Conservation (phyloP, 2,113 vertebrate genomes). For the Coptodon bakossiorum region DNA sequence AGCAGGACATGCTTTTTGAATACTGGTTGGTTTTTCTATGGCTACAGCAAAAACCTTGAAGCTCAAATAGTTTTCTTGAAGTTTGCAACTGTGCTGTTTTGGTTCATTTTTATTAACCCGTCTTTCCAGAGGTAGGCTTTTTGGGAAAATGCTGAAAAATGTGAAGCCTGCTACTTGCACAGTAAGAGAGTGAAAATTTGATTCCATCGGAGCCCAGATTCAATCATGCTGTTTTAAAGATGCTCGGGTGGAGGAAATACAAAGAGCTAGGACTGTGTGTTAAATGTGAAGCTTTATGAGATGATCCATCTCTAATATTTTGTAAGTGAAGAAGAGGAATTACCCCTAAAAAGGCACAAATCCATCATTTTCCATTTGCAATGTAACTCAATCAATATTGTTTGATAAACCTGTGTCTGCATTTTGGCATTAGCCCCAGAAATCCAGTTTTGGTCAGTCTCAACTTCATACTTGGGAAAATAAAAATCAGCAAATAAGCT, state of each 20-base stretch:
- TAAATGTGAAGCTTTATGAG: background rate
- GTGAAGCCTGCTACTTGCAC: background rate
- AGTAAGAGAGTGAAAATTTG: rapidly evolving
- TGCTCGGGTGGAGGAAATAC: background rate
- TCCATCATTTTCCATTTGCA: background rate
- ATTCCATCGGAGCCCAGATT: background rate
- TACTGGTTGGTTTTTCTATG: background rate
- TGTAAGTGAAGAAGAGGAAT: background rate
- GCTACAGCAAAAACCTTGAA: background rate
- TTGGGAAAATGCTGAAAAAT: background rate
- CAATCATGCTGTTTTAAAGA: background rate
- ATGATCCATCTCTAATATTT: background rate
- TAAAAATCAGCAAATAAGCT: background rate
- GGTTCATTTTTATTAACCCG: background rate
- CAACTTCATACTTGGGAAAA: background rate
- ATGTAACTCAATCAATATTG: background rate
- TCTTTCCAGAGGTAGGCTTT: background rate
- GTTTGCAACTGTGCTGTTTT: background rate
- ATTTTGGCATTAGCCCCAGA: background rate
- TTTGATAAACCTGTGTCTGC: background rate
- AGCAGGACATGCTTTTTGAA: background rate
- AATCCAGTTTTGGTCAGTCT: background rate
- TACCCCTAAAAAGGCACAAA: background rate
- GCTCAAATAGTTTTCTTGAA: background rate
- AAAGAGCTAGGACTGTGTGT: background rate